Evolutionary conservation across 2,797 vertebrate species (phyloP), one percentile per base, ranked within the genome.

Genomic region (Borostomias antarcticus): DNA sequence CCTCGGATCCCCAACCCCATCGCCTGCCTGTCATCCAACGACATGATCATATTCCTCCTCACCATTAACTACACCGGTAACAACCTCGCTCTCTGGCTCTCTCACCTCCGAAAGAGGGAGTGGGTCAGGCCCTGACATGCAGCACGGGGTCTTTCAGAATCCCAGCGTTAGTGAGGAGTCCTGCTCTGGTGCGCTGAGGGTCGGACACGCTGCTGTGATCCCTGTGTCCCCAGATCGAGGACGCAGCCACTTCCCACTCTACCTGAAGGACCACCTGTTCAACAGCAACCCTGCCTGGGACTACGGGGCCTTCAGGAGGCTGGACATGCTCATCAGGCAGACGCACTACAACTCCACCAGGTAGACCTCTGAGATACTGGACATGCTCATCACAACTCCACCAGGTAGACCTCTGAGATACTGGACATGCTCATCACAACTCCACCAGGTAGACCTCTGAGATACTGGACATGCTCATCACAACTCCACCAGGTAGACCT

Each of bases 231-330:
- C 62, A 98, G 96, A 93, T 54, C 93, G 93, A 35, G 80, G 53
- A 9, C 83, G 87, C 69, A 97, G 96, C 76, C 95, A 98, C 71
- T 98, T 96, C 64, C 96, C 96, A 0, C 81, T 96, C 5, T 99
- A 98, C 77, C 93, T 94, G 86, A 96, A 95, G 81, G 90, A 96
- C 75, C 96, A 98, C 69, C 89, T 98, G 13, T 96, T 95, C 64
- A 97, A 95, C 80, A 97, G 88, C 82, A 96, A 98, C 74, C 93
- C 95, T 1, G 43, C 85, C 74, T 98, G 96, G 96, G 97, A 98
- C 81, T 98, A 93, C 26, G 94, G 96, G 1, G 82, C 94, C 30
- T 98, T 98, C 83, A 90, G 94, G 62, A 91, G 84, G 72, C 89
- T 98, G 28, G 58, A 91, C 62, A 88, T 91, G 68, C 93, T 98